Conservation (phyloP, 2,113 vertebrate species). For the Cheilinus undulatus region DNA sequence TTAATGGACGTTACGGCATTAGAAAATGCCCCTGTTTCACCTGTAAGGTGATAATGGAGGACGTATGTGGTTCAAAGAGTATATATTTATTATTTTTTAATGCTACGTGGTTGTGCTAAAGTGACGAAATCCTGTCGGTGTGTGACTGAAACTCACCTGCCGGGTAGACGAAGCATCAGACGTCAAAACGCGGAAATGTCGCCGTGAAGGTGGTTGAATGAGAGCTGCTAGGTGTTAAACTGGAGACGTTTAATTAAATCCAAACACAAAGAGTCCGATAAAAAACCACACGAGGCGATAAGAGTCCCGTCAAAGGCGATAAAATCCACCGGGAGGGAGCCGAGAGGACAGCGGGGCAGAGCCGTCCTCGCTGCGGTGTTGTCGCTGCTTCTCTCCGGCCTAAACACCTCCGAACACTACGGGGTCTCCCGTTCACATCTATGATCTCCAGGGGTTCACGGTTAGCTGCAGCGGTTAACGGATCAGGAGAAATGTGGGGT, state of each 20-base stretch:
- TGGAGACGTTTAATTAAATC: background rate
- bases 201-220: background rate
- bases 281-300: fast-evolving
- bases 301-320: background rate
- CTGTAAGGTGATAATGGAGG: background rate
- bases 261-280: background rate
- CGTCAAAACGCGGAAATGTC: conserved; percentile 57
- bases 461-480: fast-evolving
- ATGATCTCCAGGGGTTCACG: conserved; percentile 10
- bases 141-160: conserved; percentile 51
- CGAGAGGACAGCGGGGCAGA: background rate
- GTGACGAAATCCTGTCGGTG: background rate
- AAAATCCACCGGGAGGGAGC: background rate
- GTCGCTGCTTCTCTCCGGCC: conserved; percentile 20
- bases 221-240: background rate
- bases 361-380: background rate
- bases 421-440: background rate
- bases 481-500: too few relatives aligned
- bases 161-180: conserved; percentile 34
- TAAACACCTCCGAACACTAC: background rate
- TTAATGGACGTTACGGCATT: too few relatives aligned
- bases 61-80: too few relatives aligned
- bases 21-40: too few relatives aligned
- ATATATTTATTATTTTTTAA: background rate
- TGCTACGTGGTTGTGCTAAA: background rate